Conservation (phyloP, 2,113 vertebrate genomes). For the Gallinago undulata region DNA sequence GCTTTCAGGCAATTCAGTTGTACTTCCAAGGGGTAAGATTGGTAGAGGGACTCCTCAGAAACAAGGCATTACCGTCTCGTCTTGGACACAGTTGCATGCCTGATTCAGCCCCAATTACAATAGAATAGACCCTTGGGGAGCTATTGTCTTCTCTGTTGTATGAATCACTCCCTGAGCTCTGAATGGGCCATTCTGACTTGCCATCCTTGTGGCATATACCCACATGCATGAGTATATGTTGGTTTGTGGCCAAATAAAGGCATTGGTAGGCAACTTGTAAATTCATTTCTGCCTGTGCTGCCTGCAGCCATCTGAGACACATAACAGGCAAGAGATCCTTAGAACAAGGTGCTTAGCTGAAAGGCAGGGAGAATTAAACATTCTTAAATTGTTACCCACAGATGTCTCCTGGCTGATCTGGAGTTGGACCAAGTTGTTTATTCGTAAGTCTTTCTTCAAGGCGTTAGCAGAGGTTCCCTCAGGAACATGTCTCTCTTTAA, state of each 20-base stretch:
- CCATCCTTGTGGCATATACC: background rate
- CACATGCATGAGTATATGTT: background rate
- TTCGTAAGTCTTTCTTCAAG: background rate
- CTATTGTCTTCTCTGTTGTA: background rate
- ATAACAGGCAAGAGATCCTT: background rate
- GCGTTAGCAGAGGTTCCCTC: background rate
- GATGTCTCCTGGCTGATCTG: background rate
- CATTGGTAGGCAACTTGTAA: background rate
- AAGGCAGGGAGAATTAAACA: background rate
- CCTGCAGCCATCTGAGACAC: background rate
- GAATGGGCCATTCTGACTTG: background rate
- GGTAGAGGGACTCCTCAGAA: background rate
- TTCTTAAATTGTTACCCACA: background rate
- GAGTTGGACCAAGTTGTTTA: background rate
- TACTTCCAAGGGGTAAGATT: background rate
- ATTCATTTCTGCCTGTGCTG: background rate
- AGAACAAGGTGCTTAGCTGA: background rate
- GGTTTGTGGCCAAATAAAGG: background rate
- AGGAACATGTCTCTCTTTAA: background rate
- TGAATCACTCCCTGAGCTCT: background rate
- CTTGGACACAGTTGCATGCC: background rate
- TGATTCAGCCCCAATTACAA: background rate
- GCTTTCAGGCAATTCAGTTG: background rate
- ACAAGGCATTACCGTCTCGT: background rate
- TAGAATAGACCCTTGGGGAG: background rate